Conservation (phyloP, 2,888 invertebrate genomes). For the Aspidiotus destructor region DNA sequence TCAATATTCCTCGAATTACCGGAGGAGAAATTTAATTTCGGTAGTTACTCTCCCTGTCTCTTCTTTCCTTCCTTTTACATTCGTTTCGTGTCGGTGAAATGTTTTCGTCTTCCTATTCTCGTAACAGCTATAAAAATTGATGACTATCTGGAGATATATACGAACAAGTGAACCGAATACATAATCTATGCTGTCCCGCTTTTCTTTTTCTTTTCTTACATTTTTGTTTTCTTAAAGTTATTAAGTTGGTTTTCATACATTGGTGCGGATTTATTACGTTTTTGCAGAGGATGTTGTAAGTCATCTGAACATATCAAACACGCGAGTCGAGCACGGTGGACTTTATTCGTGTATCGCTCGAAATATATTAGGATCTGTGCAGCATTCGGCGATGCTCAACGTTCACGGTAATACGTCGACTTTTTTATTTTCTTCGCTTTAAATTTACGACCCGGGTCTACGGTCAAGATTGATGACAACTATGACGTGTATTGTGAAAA, state of each 20-base stretch:
- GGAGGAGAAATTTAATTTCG: too few species aligned
- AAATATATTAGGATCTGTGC: conserved; percentile 60
- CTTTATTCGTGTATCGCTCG: conserved; percentile 72
- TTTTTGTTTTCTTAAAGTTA: not conserved
- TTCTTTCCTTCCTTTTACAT: too few species aligned
- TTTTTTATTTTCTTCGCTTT: conserved; percentile 5
- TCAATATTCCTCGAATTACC: too few species aligned
- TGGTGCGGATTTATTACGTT: too few species aligned
- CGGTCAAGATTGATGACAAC: not conserved
- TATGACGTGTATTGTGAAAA: conserved; percentile 34
- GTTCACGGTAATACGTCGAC: conserved; percentile 54
- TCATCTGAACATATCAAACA: conserved; percentile 70
- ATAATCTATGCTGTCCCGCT: too few species aligned
- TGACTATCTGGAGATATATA: too few species aligned
- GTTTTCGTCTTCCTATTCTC: too few species aligned
- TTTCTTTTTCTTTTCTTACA: too few species aligned
- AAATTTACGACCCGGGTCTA: not conserved
- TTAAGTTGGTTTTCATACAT: conserved; percentile 7
- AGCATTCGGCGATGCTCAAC: conserved; percentile 66
- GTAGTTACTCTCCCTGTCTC: too few species aligned
- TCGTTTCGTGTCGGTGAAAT: too few species aligned
- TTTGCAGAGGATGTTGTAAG: conserved; percentile 53
- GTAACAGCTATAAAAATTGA: too few species aligned
- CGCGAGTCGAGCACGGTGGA: conserved; percentile 71
- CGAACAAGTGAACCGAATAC: too few species aligned